Evolutionary conservation across 2,113 vertebrate genomes (phyloP).

Genomic region (Grammomys dolichurus): DNA sequence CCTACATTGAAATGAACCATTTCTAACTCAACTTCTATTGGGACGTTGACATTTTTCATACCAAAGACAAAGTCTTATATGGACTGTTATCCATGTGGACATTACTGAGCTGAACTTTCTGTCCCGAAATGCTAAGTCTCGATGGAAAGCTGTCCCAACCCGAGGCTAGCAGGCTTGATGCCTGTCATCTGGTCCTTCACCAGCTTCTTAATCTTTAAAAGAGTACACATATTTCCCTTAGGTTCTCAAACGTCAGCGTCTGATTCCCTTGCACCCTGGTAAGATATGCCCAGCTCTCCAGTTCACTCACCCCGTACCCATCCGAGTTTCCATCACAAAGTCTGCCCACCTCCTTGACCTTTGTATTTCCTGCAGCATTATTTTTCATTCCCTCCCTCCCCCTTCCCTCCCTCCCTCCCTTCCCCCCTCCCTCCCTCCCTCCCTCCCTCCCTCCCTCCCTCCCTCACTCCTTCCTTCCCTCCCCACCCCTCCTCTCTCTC

Average conservation of each 20-base stretch:
- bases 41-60: conserved; percentile 24
- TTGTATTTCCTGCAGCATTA: neutral
- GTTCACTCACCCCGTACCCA: neutral
- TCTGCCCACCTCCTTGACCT: neutral
- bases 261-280: neutral
- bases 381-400: neutral
- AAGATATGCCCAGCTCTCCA: neutral
- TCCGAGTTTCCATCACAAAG: neutral
- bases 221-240: neutral
- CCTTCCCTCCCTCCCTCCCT: too few species aligned
- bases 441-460: too few species aligned
- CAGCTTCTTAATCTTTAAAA: conserved; percentile 43
- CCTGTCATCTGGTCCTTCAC: neutral
- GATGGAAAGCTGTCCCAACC: neutral
- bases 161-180: neutral
- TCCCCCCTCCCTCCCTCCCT: too few species aligned
- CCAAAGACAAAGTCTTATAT: neutral
- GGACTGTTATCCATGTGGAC: neutral
- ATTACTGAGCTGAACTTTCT: neutral
- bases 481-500: too few species aligned
- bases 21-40: conserved; percentile 9
- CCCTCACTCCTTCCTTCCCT: too few species aligned
- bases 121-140: neutral
- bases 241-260: neutral
- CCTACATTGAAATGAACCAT: neutral